Evolutionary conservation across 2,113 vertebrate genomes (phyloP).

Genomic region (Halcyon senegalensis): DNA sequence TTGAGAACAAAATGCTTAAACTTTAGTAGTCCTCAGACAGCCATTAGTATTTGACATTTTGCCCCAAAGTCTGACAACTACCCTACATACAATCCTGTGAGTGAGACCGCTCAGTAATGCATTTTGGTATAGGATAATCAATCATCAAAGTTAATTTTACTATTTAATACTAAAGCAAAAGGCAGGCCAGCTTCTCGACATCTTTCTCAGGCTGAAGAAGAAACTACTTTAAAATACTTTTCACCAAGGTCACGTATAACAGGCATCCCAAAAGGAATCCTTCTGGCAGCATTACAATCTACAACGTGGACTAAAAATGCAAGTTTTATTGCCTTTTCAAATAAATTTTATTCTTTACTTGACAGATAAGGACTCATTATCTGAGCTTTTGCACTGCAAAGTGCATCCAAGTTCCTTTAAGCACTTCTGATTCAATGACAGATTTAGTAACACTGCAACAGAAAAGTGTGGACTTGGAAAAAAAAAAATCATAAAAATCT

Average conservation of each 20-base stretch:
- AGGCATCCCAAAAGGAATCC: neutral
- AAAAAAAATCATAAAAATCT: conserved; percentile 28
- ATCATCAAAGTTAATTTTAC: neutral
- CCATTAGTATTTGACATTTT: neutral
- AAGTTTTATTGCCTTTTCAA: neutral
- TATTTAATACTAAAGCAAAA: neutral
- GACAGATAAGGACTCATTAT: neutral
- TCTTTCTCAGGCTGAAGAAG: neutral
- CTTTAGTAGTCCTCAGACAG: neutral
- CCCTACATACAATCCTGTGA: neutral
- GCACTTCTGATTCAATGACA: conserved; percentile 26
- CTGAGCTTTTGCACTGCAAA: neutral
- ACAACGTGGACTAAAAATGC: neutral
- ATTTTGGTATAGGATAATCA: neutral
- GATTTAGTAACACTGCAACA: neutral
- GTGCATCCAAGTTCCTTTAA: conserved; percentile 27
- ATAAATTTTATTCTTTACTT: neutral
- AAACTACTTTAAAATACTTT: neutral
- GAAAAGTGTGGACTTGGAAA: neutral
- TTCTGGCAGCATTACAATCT: conserved; percentile 4
- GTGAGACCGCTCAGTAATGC: neutral
- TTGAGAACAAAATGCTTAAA: conserved; percentile 16
- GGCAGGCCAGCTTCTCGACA: neutral
- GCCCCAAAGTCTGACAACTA: neutral
- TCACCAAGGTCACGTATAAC: neutral